Evolutionary conservation across 2,888 invertebrate species (phyloP), one percentile per base, ranked within the genome.

Genomic region (Parnassius orleans): DNA sequence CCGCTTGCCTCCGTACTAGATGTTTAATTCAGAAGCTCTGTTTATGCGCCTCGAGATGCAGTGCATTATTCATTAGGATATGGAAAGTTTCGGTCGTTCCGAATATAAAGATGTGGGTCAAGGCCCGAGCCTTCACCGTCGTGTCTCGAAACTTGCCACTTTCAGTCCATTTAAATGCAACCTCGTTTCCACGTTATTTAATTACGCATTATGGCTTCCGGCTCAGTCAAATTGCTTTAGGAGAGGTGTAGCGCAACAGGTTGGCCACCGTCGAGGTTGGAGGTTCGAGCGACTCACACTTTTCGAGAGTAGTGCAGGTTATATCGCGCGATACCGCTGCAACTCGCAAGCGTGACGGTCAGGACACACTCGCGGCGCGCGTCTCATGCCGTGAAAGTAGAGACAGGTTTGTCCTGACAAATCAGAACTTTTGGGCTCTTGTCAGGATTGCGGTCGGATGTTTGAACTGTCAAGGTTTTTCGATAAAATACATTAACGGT

Each of bases 91-190:
- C 63, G 74, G 65, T 74, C 80, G 5, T 76, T 77, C 70, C 72
- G 81, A 80, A 81, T 83, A 80, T 78, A 73, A 80, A 83, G 72
- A 84, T 80, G 80, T 80, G 71, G 79, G 82, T 80, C 82, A 83
- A 78, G 84, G 79, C 79, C 70, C 68, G 61, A 63, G 57, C 47
- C 14, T 47, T 53, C 62, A 57, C 57, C 54, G 57, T 47, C 57
- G 65, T 65, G 64, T 63, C 68, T 63, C 56, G 9, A n/a, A 47
- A 14, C 59, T 46, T 14, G 65, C 66, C 65, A 67, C 67, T 77
- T 72, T 69, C 66, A 68, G 72, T 50, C 68, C 69, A 72, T 78
- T 79, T 72, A 78, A 72, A 77, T 78, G 75, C 80, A 81, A 80
- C 79, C 81, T 81, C 76, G 69, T 74, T 81, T 78, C 68, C 71